phyloP scores from a whole-genome alignment of 1,140 invertebrate species.

The Drosophila biarmipes region DNA sequence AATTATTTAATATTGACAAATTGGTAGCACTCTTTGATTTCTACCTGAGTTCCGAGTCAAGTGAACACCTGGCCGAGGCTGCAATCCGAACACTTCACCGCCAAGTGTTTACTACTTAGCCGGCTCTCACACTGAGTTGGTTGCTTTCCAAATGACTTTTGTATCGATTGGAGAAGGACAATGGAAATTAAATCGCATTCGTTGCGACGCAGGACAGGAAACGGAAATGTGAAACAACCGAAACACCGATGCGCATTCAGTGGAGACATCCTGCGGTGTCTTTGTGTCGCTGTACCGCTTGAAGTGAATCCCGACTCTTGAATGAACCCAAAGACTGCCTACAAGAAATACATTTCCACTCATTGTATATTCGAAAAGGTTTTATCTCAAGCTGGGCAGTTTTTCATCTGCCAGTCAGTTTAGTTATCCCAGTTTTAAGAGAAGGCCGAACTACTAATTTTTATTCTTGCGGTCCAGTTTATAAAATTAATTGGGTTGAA shows the following conservation, averaged over 20 bases:
- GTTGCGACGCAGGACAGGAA: conserved; percentile 73
- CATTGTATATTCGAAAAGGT: conserved; percentile 49
- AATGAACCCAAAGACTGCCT: conserved; percentile 55
- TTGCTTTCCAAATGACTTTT: conserved; percentile 60
- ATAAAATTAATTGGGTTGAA: too few relatives aligned
- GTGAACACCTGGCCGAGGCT: conserved; percentile 59
- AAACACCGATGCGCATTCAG: conserved; percentile 19
- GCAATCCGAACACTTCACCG: conserved; percentile 45
- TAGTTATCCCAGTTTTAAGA: not conserved
- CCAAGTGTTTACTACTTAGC: conserved; percentile 67
- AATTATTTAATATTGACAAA: conserved; percentile 20
- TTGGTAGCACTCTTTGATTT: not conserved
- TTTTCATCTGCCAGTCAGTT: conserved; percentile 44
- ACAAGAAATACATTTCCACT: conserved; percentile 46
- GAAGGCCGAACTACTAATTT: not conserved
- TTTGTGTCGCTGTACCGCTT: conserved; percentile 37
- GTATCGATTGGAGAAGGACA: conserved; percentile 59
- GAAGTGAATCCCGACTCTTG: conserved; percentile 54
- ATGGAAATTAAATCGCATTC: conserved; percentile 70
- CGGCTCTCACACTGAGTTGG: conserved; percentile 33
- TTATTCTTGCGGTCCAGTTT: too few relatives aligned
- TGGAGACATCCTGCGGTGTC: conserved; percentile 56
- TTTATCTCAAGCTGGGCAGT: conserved; percentile 59
- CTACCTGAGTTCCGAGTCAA: conserved; percentile 23
- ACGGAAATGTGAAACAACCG: conserved; percentile 61